Percentiles rank a stretch among this genome's conserved stretches.
phyloP scores from a whole-genome alignment of 2,113 vertebrate species.

The Vicugna pacos region DNA sequence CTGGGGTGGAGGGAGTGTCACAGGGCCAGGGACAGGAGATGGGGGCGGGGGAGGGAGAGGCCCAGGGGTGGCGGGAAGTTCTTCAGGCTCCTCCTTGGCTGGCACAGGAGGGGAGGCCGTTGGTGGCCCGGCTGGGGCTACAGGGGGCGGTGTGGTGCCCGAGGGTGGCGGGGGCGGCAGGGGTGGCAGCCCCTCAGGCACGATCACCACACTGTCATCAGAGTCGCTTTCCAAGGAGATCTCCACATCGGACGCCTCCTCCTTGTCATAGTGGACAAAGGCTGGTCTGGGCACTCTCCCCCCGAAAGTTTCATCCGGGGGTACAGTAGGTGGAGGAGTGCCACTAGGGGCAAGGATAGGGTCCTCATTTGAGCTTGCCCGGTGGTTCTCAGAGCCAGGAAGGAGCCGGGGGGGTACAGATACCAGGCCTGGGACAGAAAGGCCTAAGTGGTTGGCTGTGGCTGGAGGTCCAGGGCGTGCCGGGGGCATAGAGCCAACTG shows the following conservation, averaged over 20 bases:
- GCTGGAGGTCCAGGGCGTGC: conserved; percentile 82
- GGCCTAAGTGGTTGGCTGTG: conserved; percentile 81
- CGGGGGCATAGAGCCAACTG: conserved; percentile 61
- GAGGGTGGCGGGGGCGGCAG: conserved; percentile 54
- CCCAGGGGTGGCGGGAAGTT: conserved; percentile 59
- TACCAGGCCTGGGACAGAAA: conserved; percentile 78
- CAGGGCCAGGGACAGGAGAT: conserved; percentile 49
- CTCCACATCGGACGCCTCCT: conserved; percentile 93
- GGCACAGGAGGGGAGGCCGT: conserved; percentile 44
- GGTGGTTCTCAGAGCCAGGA: conserved; percentile 75
- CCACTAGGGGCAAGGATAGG: conserved; percentile 83
- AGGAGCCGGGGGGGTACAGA: conserved; percentile 69
- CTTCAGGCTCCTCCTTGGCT: conserved; percentile 65
- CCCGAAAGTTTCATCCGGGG: conserved; percentile 83
- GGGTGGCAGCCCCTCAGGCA: conserved; percentile 90
- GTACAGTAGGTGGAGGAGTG: conserved; percentile 82
- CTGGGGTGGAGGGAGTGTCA: conserved; percentile 64
- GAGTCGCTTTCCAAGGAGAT: conserved; percentile 95
- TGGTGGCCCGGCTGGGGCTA: conserved; percentile 4
- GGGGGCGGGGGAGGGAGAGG: conserved; percentile 55
- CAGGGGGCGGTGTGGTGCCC: conserved; percentile 11
- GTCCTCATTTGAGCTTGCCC: conserved; percentile 77
- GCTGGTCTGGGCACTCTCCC: conserved; percentile 89
- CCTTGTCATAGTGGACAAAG: conserved; percentile 94
- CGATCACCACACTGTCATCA: conserved; percentile 94